Evolutionary conservation across 2,888 invertebrate genomes (phyloP).

Genomic region (Panopea generosa): DNA sequence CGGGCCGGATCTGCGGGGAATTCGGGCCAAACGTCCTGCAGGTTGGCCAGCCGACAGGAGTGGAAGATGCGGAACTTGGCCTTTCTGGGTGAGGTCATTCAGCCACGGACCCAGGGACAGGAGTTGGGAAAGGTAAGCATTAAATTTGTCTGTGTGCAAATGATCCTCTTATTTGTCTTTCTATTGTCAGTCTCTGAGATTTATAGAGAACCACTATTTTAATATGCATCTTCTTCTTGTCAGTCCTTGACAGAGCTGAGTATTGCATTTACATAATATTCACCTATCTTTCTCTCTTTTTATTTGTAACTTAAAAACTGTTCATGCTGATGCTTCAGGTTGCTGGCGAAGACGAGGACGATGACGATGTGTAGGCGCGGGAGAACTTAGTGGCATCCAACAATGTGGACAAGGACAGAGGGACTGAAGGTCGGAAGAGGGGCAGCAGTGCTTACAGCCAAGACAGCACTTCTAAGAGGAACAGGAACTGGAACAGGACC

Average conservation of each 20-base stretch:
- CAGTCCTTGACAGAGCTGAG: no score
- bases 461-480: conserved; percentile 36
- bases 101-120: conserved; percentile 1
- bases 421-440: no score
- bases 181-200: not conserved
- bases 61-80: conserved; percentile 19
- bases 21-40: conserved; percentile 23
- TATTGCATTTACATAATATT: no score
- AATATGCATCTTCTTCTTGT: not conserved
- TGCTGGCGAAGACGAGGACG: no score
- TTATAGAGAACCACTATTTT: not conserved
- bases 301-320: conserved; percentile 16
- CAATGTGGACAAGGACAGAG: no score
- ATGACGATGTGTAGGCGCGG: no score
- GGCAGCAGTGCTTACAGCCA: conserved; percentile 35
- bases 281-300: conserved; percentile 10
- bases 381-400: no score
- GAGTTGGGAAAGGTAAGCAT: no score
- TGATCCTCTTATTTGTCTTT: not conserved
- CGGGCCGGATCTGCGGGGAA: no score
- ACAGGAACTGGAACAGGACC: conserved; percentile 25
- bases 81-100: conserved; percentile 16
- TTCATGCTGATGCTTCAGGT: no score
- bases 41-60: conserved; percentile 21
- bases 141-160: no score